These are phyloP conservation scores for Percina caprodes DNA, from an alignment of 2,113 vertebrate genomes.

Conservation along the genomic window DNA sequence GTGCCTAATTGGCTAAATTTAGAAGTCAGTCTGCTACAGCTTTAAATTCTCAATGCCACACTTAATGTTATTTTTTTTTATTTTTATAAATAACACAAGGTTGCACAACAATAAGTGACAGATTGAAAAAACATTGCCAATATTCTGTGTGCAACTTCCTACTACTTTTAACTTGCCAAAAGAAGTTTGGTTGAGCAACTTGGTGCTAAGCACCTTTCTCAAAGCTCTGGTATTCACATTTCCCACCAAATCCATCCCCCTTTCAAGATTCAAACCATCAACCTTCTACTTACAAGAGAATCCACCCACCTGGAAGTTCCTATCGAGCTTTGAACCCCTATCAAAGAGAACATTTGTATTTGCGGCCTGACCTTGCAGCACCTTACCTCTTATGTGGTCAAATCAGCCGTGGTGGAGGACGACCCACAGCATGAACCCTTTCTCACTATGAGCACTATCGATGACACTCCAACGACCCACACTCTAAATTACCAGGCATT, in stretches of 20 bases:
- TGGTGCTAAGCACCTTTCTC: neutral
- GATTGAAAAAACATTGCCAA: too few relatives aligned
- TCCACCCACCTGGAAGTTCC: constrained; percentile 16
- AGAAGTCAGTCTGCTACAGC: too few relatives aligned
- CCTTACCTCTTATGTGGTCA: constrained; percentile 11
- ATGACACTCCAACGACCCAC: constrained; percentile 52
- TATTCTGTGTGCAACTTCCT: neutral
- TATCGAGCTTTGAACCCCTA: constrained; percentile 6
- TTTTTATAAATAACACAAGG: too few relatives aligned
- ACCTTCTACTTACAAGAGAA: constrained; percentile 2
- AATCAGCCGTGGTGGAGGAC: neutral
- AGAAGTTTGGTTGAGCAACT: neutral
- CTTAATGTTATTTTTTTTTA: too few relatives aligned
- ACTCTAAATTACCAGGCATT: constrained; percentile 48
- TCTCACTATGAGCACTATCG: constrained; percentile 42
- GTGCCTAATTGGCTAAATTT: too few relatives aligned
- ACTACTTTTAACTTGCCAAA: neutral
- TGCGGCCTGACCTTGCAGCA: neutral
- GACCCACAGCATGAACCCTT: constrained; percentile 49
- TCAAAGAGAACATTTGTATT: constrained; percentile 28
- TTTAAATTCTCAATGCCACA: too few relatives aligned
- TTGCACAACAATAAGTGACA: too few relatives aligned
- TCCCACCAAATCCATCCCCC: neutral
- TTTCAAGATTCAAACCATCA: constrained; percentile 1
- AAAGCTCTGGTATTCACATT: neutral